Percentiles rank a stretch among this genome's conserved stretches.
Conservation (phyloP, 2,888 invertebrate genomes). For the Pteria penguin region DNA sequence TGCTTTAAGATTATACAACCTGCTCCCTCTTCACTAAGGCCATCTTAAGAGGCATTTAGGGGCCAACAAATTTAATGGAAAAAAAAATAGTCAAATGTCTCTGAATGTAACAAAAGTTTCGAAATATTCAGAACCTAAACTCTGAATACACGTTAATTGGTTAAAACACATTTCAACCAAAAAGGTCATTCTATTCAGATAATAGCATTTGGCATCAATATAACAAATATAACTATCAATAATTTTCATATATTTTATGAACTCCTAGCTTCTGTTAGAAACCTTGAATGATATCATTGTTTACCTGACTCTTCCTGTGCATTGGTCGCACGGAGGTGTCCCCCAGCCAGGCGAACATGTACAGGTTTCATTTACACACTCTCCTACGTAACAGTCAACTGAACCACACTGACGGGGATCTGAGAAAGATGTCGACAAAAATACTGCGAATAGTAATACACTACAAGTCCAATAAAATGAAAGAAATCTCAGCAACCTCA, state of each 20-base stretch:
- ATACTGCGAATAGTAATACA: not conserved
- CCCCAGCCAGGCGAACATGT: slow-evolving; percentile 91
- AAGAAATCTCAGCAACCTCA: not conserved
- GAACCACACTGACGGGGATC: slow-evolving; percentile 41
- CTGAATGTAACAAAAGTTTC: too few species aligned
- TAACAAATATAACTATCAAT: not conserved
- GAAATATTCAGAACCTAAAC: too few species aligned
- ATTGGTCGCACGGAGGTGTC: slow-evolving; percentile 87
- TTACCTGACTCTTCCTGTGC: slow-evolving; percentile 68
- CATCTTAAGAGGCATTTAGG: too few species aligned
- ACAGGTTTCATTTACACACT: slow-evolving; percentile 89
- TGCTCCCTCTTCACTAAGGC: too few species aligned
- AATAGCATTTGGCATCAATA: too few species aligned
- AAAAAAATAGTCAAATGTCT: too few species aligned
- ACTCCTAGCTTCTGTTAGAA: not conserved
- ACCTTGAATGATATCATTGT: not conserved
- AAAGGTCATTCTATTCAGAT: too few species aligned
- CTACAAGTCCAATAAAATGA: not conserved
- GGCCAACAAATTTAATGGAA: too few species aligned
- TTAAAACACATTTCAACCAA: too few species aligned
- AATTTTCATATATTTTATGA: not conserved
- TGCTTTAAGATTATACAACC: too few species aligned
- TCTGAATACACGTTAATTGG: too few species aligned
- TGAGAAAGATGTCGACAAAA: slow-evolving; percentile 8
- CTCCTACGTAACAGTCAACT: slow-evolving; percentile 84